Evolutionary conservation across 2,113 vertebrate species (phyloP).

Genomic region (Glaucomys volans): DNA sequence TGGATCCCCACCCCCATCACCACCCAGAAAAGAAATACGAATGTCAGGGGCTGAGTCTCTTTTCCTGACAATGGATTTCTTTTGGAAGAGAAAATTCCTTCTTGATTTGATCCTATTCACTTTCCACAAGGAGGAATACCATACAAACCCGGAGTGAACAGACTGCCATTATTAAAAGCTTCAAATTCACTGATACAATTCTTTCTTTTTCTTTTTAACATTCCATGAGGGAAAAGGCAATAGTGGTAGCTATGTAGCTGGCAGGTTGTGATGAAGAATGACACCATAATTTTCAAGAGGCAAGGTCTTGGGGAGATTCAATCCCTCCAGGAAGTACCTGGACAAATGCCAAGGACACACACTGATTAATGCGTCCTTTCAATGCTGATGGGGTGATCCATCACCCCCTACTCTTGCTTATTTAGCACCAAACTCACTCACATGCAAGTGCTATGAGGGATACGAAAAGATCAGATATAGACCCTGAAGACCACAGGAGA

Average conservation of each 20-base stretch:
- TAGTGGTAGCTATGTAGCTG: neutral
- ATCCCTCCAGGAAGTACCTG: conserved; percentile 42
- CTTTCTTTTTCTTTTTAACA: neutral
- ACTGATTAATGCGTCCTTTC: neutral
- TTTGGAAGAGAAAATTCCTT: neutral
- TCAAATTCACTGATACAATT: neutral
- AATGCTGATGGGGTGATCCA: neutral
- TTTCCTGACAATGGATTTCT: conserved; percentile 51
- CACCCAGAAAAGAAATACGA: neutral
- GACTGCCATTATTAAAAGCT: neutral
- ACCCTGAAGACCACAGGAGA: neutral
- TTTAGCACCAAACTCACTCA: neutral
- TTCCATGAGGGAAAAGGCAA: neutral
- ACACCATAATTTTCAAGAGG: conserved; percentile 21
- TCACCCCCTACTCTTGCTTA: neutral
- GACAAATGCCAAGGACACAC: conserved; percentile 46
- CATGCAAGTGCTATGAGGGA: neutral
- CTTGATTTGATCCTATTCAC: neutral
- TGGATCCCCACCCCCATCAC: neutral
- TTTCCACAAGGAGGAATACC: conserved; percentile 10
- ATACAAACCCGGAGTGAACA: neutral
- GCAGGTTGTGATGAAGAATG: conserved; percentile 58
- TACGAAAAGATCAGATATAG: neutral
- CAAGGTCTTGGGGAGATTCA: neutral
- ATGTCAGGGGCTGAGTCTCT: neutral